These are phyloP conservation scores for Phalacrocorax brasilianus DNA, from an alignment of 2,113 vertebrate genomes.

Conservation along the genomic window DNA sequence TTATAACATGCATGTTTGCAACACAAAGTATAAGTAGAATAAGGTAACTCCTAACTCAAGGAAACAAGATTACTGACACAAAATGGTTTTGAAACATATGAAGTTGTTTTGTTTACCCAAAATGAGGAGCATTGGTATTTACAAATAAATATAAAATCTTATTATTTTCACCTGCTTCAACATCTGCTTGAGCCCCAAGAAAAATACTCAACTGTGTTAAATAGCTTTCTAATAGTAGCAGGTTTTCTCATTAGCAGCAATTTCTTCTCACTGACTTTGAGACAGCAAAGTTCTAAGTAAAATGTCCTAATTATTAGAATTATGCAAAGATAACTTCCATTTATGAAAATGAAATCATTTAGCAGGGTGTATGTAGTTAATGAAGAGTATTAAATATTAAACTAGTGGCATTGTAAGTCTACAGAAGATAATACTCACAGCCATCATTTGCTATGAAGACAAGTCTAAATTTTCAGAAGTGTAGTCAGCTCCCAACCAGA, in stretches of 20 bases:
- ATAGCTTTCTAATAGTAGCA: background rate
- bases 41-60: background rate
- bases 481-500: background rate
- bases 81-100: background rate
- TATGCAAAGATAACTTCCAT: slow-evolving; percentile 18
- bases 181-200: background rate
- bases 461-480: background rate
- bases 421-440: slow-evolving; percentile 28
- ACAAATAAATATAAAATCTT: background rate
- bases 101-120: background rate
- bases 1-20: rapidly evolving
- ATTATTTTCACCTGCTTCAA: background rate
- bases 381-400: slow-evolving; percentile 50
- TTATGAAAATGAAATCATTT: slow-evolving; percentile 55
- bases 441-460: background rate
- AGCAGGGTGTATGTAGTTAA: slow-evolving; percentile 37
- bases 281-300: background rate
- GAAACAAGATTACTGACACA: background rate
- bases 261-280: slow-evolving; percentile 9
- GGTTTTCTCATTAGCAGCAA: background rate
- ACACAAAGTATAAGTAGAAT: background rate
- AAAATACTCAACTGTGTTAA: background rate
- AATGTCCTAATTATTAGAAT: slow-evolving; percentile 28
- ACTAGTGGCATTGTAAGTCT: slow-evolving; percentile 35
- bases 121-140: background rate